Conservation (phyloP, 2,888 invertebrate species). For the Agonum fuliginosum region DNA sequence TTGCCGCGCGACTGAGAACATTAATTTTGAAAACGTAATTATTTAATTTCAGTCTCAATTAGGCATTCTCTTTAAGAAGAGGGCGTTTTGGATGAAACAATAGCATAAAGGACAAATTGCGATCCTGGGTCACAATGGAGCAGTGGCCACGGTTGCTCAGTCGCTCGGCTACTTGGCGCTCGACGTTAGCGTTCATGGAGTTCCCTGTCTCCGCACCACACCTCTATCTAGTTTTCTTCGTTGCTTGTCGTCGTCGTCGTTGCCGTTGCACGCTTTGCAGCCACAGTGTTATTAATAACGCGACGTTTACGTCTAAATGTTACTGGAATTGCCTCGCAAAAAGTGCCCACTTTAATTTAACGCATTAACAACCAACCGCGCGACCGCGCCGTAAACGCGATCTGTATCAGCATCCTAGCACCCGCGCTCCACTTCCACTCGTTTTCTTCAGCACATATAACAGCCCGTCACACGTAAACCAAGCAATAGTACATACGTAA, state of each 20-base stretch:
- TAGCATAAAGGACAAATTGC: slow-evolving; percentile 54
- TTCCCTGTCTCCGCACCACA: background rate
- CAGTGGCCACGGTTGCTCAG: slow-evolving; percentile 11
- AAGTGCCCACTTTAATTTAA: slow-evolving; percentile 56
- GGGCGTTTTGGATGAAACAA: slow-evolving; percentile 45
- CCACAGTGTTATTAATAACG: slow-evolving; percentile 52
- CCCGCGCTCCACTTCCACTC: background rate
- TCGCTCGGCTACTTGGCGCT: background rate
- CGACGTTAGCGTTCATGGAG: background rate
- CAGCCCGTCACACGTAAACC: slow-evolving; percentile 10
- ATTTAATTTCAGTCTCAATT: slow-evolving; percentile 57
- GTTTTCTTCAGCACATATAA: background rate
- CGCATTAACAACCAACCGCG: slow-evolving; percentile 53
- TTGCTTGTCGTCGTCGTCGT: slow-evolving; percentile 31
- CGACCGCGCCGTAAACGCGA: slow-evolving; percentile 49
- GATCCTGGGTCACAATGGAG: slow-evolving; percentile 40
- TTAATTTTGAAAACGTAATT: slow-evolving; percentile 53
- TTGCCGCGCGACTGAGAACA: background rate
- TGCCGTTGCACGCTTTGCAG: slow-evolving; percentile 34
- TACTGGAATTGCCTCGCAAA: slow-evolving; percentile 50
- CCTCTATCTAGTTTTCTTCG: slow-evolving; percentile 27
- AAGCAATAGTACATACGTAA: slow-evolving; percentile 7
- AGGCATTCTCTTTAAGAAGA: slow-evolving; percentile 50
- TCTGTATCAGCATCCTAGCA: slow-evolving; percentile 29
- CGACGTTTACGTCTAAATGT: slow-evolving; percentile 52